Conservation (phyloP, 2,888 invertebrate species). For the Polyommatus iphigenia region DNA sequence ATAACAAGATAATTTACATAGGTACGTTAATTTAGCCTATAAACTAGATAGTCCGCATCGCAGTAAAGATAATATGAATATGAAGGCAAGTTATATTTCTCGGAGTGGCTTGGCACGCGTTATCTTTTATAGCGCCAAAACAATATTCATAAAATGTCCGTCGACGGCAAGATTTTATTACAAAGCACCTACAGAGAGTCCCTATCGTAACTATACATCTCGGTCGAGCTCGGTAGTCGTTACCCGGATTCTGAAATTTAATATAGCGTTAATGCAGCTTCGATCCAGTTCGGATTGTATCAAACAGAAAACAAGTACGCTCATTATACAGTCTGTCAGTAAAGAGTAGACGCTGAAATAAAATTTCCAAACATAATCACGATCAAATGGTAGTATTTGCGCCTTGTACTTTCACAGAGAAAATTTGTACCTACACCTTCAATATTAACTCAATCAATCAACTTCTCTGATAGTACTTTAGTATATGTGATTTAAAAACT, state of each 20-base stretch:
- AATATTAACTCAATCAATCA: too few species aligned
- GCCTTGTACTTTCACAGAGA: too few species aligned
- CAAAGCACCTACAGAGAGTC: slow-evolving; percentile 57
- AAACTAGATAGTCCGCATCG: background rate
- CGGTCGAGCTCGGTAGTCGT: slow-evolving; percentile 39
- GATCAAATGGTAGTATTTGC: too few species aligned
- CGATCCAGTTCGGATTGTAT: background rate
- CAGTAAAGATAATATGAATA: slow-evolving; percentile 22
- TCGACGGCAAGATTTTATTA: slow-evolving; percentile 73
- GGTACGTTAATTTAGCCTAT: background rate
- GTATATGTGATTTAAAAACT: too few species aligned
- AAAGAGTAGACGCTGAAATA: too few species aligned
- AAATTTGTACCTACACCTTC: too few species aligned
- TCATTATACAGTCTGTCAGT: too few species aligned
- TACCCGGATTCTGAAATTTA: background rate
- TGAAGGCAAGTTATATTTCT: slow-evolving; percentile 39
- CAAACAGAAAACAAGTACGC: too few species aligned
- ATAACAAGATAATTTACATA: background rate
- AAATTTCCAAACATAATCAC: too few species aligned
- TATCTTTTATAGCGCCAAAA: slow-evolving; percentile 59
- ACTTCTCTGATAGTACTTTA: too few species aligned
- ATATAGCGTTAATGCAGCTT: too few species aligned
- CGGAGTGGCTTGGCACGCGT: slow-evolving; percentile 55
- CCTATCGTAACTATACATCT: slow-evolving; percentile 57
- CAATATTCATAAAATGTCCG: slow-evolving; percentile 69